Conservation (phyloP, 2,113 vertebrate species). For the Xiphias gladius region DNA sequence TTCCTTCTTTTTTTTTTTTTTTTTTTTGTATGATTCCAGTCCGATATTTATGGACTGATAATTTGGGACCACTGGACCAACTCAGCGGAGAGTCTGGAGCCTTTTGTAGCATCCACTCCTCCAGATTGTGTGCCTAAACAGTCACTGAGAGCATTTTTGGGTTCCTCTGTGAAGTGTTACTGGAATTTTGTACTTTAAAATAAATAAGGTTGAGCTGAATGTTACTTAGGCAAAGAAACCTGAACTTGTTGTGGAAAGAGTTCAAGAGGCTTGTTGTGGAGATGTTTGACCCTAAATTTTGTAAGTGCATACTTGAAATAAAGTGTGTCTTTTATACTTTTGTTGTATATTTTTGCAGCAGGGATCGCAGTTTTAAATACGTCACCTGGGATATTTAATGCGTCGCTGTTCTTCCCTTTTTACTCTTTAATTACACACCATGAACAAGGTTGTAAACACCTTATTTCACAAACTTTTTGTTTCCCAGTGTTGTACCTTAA, state of each 20-base stretch:
- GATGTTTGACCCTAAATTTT: slow-evolving; percentile 75
- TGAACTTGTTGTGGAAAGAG: slow-evolving; percentile 29
- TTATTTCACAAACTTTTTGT: too few relatives aligned
- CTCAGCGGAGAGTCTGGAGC: slow-evolving; percentile 14
- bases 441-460: too few relatives aligned
- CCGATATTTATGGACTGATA: slow-evolving; percentile 61
- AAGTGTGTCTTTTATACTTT: slow-evolving; percentile 65
- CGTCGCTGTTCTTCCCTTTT: too few relatives aligned
- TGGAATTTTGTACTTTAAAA: slow-evolving; percentile 50
- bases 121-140: slow-evolving; percentile 45
- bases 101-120: slow-evolving; percentile 30
- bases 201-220: slow-evolving; percentile 33
- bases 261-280: slow-evolving; percentile 26
- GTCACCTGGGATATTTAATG: too few relatives aligned
- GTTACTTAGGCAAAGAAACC: slow-evolving; percentile 29
- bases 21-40: slow-evolving; percentile 48
- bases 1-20: slow-evolving; percentile 34
- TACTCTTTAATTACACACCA: background rate
- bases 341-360: background rate
- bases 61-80: slow-evolving; percentile 55
- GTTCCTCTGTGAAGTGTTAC: slow-evolving; percentile 44
- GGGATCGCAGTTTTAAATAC: background rate
- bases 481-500: too few relatives aligned
- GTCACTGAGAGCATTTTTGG: slow-evolving; percentile 33
- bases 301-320: slow-evolving; percentile 79